Base-by-base conservation (phyloP, 2,888 invertebrate genomes). In the Schizotus pectinicornis region DNA sequence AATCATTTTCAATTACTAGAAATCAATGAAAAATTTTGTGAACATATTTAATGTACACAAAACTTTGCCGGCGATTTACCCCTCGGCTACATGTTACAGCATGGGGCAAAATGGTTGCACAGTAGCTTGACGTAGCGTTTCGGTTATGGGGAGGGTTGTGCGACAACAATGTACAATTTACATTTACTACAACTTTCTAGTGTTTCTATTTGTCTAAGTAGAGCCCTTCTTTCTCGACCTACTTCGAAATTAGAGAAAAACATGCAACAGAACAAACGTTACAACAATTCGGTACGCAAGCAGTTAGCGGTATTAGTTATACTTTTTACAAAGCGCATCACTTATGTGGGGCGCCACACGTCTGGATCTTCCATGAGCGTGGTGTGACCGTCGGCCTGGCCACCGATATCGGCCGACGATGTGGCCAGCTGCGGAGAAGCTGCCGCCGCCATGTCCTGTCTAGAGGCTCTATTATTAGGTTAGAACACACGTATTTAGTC, bases 281-380 rank as follows among this genome's bases (percentile, higher is more conserved):
- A 54, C 47, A 14, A 38, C 13, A 39, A 43, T 22, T 30, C 5
- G 22, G 5, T 22, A 22, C 22, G 22, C 22, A 22, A 22, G 22
- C 22, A 22, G 22, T 22, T 22, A 22, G 53, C 53, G 13, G 30
- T 22, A 22, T 43, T 53, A 46, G 22, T 35, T 52, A 52, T 47
- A 35, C 41, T 54, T 54, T 53, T 53, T 37, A 45, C 32, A 46
- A 53, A 31, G 38, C 30, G 12, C 39, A 31, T 43, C 47, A 39
- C 52, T 90, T 92, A 93, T 87, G 92, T 92, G 77, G 93, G 92
- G 82, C 93, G 91, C 93, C 93, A 94, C 76, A 93, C 92, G 83
- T 93, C 93, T 62, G 93, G 93, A 83, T 94, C 93, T 84, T 93
- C 93, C 92, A 94, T 93, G 72, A 93, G 86, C 62, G 93, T 92